Conservation (phyloP, 2,113 vertebrate species). For the Chionomys nivalis region DNA sequence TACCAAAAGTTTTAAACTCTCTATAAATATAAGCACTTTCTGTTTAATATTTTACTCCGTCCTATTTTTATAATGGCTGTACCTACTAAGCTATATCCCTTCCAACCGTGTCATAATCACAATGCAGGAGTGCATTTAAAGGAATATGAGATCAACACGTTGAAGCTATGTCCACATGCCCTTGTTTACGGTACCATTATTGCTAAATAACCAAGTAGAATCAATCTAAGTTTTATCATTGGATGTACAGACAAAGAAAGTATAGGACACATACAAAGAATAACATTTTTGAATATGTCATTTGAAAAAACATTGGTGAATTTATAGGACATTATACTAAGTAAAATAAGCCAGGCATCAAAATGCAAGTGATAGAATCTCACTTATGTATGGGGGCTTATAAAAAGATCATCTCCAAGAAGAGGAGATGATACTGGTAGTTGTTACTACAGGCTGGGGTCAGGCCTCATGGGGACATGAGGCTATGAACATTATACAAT, state of each 20-base stretch:
- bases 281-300: background rate
- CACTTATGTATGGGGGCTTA: background rate
- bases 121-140: background rate
- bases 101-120: background rate
- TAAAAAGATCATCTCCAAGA: background rate
- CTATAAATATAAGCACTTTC: background rate
- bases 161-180: background rate
- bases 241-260: background rate
- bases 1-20: background rate
- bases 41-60: background rate
- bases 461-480: no score
- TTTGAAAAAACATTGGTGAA: background rate
- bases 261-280: background rate
- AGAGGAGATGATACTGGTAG: background rate
- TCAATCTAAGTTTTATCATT: background rate
- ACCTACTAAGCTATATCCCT: background rate
- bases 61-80: background rate
- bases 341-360: background rate
- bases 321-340: background rate
- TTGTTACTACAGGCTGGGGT: background rate
- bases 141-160: background rate
- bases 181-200: background rate
- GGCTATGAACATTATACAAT: background rate
- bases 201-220: background rate
- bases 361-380: background rate